Evolutionary conservation across 2,797 vertebrate genomes (phyloP).

Genomic region (Pangasius sanitwongsei): DNA sequence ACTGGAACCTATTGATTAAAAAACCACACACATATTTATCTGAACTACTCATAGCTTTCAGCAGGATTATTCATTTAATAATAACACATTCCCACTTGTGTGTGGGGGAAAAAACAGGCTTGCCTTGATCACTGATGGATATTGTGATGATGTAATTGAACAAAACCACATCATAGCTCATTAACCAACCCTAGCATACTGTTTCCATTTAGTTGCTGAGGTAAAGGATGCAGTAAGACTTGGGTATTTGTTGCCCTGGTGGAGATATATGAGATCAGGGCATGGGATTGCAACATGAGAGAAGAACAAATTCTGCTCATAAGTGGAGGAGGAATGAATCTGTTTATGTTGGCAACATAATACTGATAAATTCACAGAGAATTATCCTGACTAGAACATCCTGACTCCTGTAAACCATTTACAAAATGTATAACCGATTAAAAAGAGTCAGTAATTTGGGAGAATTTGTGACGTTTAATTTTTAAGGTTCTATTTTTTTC

Average conservation of each 20-base stretch:
- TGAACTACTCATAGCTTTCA: conserved; percentile 40
- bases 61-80: conserved; percentile 20
- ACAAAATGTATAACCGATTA: conserved; percentile 17
- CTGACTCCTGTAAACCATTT: conserved; percentile 35
- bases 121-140: conserved; percentile 40
- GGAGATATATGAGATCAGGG: conserved; percentile 11
- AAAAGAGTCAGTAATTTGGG: conserved; percentile 26
- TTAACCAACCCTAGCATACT: conserved; percentile 40
- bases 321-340: conserved; percentile 37
- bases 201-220: conserved; percentile 47
- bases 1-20: conserved; percentile 15
- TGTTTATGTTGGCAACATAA: conserved; percentile 55
- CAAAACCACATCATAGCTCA: conserved; percentile 32
- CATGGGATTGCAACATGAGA: conserved; percentile 4
- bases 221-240: conserved; percentile 48
- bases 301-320: conserved; percentile 12
- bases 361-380: conserved; percentile 33
- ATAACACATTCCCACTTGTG: conserved; percentile 30
- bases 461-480: conserved; percentile 3
- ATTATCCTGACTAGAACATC: conserved; percentile 43
- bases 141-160: conserved; percentile 23
- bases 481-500: background rate
- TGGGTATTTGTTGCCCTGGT: conserved; percentile 21
- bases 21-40: conserved; percentile 18
- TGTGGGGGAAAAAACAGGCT: background rate